These are phyloP conservation scores for Lithobius niger DNA, from an alignment of 1,140 invertebrate genomes.

Conservation along the genomic window DNA sequence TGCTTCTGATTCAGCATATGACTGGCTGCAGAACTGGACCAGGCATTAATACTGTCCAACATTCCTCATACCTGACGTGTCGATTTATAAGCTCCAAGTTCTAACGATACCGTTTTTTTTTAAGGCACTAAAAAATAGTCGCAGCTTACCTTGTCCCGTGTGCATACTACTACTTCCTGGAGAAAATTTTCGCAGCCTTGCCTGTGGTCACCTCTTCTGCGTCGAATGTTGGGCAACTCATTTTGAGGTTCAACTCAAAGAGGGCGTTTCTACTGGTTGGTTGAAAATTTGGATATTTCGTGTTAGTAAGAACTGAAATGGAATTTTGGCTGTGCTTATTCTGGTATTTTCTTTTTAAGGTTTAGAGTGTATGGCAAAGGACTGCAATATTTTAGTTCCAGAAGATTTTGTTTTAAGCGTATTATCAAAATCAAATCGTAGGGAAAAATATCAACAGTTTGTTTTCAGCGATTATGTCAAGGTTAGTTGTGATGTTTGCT, in stretches of 20 bases:
- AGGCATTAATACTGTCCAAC: too few relatives aligned
- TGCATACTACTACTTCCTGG: constrained; percentile 39
- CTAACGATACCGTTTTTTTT: too few relatives aligned
- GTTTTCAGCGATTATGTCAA: constrained; percentile 93
- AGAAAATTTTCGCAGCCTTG: constrained; percentile 58
- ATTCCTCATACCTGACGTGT: too few relatives aligned
- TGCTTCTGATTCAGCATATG: too few relatives aligned
- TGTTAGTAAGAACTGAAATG: background rate
- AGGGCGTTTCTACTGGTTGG: constrained; percentile 58
- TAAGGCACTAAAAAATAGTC: too few relatives aligned
- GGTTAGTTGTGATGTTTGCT: too few relatives aligned
- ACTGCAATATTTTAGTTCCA: constrained; percentile 79
- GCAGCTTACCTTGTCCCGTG: constrained; percentile 39
- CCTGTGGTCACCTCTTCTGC: constrained; percentile 86
- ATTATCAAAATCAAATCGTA: constrained; percentile 57
- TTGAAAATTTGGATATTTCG: background rate
- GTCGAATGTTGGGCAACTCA: constrained; percentile 89
- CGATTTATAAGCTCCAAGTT: too few relatives aligned
- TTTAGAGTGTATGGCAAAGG: constrained; percentile 91
- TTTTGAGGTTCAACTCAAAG: constrained; percentile 89
- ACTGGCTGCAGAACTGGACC: too few relatives aligned
- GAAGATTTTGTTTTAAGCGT: constrained; percentile 89
- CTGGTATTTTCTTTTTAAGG: constrained; percentile 35
- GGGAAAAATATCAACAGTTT: constrained; percentile 88
- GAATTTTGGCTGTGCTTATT: background rate